Evolutionary conservation across 2,113 vertebrate species (phyloP), one percentile per base, ranked within the genome.

Genomic region (Anarhynchus alexandrinus): DNA sequence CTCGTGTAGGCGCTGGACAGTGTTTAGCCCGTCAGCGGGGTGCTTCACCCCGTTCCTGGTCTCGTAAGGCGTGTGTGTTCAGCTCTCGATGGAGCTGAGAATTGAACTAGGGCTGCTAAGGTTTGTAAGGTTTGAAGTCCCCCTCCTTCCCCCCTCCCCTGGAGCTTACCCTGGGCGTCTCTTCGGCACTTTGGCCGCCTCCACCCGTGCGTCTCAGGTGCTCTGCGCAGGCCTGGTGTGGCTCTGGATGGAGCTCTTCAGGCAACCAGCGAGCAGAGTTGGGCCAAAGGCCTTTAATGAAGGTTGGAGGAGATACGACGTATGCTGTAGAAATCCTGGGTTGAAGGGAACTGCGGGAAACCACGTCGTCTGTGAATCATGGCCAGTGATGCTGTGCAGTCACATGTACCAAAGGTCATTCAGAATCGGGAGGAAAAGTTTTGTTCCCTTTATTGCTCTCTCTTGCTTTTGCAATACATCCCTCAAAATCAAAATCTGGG

Each of bases 201-300:
- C 42, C 0, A 1, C 20, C 12, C 5, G 0, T 6, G n/a, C 8
- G 6, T 51, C 55, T 55, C 1, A 2, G 42, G 7, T 1, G 3
- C 55, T 14, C 11, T n/a, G 38, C 18, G 40, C 40, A 27, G 71
- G 21, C 21, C 47, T 51, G 30, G 3, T 2, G 9, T 15, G 49
- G 38, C 59, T 78, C 36, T 10, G 34, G 11, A 13, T 17, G 2
- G 78, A 11, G 27, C 4, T 43, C 21, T 22, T 40, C 15, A 2
- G 42, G 71, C 38, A 20, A 5, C 16, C 25, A 27, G 45, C 1
- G 4, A 40, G 34, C 69, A 43, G 70, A 64, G 32, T 6, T 47
- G 69, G 29, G 29, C 36, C 55, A 9, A 12, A 64, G 32, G 11
- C 27, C 61, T 34, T 23, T 5, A 6, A 2, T 5, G 12, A n/a